Evolutionary conservation across 30 jellyfish, hydroid and myxozoan species (phyloP).

Genomic region (Aurelia sp.): DNA sequence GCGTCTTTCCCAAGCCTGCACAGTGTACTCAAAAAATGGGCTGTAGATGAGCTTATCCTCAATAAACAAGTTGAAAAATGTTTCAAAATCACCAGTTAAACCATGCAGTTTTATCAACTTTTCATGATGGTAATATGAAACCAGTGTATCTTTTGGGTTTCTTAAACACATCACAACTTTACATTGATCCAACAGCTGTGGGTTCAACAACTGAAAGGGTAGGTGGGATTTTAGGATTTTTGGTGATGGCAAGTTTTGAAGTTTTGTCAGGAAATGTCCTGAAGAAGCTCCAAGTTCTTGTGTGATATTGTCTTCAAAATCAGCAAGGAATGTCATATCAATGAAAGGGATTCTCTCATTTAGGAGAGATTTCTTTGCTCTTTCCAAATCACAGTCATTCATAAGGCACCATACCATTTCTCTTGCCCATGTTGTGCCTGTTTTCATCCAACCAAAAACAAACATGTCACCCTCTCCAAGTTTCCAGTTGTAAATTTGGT

Average conservation of each 20-base stretch:
- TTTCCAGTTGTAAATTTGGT: slow-evolving; percentile 35
- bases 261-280: slow-evolving; percentile 10
- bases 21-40: slow-evolving; percentile 27
- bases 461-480: slow-evolving; percentile 18
- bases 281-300: slow-evolving; percentile 32
- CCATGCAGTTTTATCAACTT: slow-evolving; percentile 16
- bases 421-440: slow-evolving; percentile 64
- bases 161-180: slow-evolving; percentile 54
- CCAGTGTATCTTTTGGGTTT: slow-evolving; percentile 58
- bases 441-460: slow-evolving; percentile 42
- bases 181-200: slow-evolving; percentile 37
- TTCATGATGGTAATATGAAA: slow-evolving; percentile 44
- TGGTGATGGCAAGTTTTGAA: slow-evolving; percentile 49
- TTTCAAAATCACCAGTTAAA: slow-evolving; percentile 17
- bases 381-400: slow-evolving; percentile 30
- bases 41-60: slow-evolving; percentile 11
- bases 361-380: slow-evolving; percentile 7
- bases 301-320: slow-evolving; percentile 16
- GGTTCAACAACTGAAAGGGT: slow-evolving; percentile 54
- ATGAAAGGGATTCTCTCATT: slow-evolving; percentile 53
- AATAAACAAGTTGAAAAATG: slow-evolving; percentile 15
- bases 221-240: slow-evolving; percentile 35
- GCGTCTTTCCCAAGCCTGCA: slow-evolving; percentile 40
- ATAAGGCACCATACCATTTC: slow-evolving; percentile 48
- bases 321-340: slow-evolving; percentile 46